Evolutionary conservation across 2,888 invertebrate species (phyloP).

Genomic region (Conus canariensis): DNA sequence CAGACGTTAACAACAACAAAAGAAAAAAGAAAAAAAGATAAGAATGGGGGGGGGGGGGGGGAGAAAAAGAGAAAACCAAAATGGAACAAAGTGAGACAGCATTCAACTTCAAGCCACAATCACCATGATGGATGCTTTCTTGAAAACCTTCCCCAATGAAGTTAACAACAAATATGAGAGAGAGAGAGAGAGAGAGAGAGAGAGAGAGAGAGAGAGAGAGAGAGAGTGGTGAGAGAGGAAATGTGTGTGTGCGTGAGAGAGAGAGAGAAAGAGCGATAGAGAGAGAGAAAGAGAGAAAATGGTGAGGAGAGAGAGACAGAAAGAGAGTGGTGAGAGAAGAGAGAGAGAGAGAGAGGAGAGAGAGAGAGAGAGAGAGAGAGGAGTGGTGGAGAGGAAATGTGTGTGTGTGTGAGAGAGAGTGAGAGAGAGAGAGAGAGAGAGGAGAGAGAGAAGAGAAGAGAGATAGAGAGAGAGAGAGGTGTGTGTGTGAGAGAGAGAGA

Average conservation of each 20-base stretch:
- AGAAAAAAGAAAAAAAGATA: no score
- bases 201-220: background rate
- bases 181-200: background rate
- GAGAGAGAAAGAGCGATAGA: background rate
- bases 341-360: no score
- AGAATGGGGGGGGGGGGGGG: no score
- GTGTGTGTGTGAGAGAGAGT: background rate
- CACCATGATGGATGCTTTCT: no score
- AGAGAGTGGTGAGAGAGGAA: background rate
- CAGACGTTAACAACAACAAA: no score
- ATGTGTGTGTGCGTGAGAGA: no score
- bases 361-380: background rate
- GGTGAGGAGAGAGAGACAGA: no score
- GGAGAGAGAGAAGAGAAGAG: background rate
- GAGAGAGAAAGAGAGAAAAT: background rate
- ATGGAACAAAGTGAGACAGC: no score
- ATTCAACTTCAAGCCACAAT: no score
- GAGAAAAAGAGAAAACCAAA: no score
- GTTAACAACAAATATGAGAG: background rate
- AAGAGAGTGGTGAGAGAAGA: no score
- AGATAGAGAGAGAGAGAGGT: background rate
- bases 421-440: background rate
- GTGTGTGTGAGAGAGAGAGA: background rate
- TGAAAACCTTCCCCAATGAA: no score
- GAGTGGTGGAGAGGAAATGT: background rate